Percentiles rank a stretch among this genome's conserved stretches.
phyloP scores from a whole-genome alignment of 2,797 vertebrate species.

The Scleropages formosus region DNA sequence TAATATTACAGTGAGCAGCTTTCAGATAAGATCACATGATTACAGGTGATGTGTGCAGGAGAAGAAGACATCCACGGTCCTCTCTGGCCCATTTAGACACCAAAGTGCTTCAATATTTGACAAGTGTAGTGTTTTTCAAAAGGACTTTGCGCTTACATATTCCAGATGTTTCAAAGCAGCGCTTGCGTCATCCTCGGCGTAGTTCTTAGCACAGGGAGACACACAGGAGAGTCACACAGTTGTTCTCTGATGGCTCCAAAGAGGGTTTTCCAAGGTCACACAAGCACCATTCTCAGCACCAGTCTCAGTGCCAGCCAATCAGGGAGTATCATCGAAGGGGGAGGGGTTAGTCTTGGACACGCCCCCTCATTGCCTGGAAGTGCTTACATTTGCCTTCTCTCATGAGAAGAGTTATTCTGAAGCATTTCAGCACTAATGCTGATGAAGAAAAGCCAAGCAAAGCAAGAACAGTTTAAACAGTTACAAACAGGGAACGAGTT shows the following conservation, averaged over 20 bases:
- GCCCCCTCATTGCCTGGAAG: slow-evolving; percentile 10
- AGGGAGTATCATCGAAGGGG: slow-evolving; percentile 30
- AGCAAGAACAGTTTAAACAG: not conserved
- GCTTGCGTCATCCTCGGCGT: slow-evolving; percentile 57
- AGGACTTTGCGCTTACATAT: slow-evolving; percentile 61
- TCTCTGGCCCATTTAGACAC: slow-evolving; percentile 15
- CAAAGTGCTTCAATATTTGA: slow-evolving; percentile 33
- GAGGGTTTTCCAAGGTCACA: not conserved
- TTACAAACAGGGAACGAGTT: too few species aligned
- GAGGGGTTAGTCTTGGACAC: slow-evolving; percentile 35
- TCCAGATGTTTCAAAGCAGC: slow-evolving; percentile 70
- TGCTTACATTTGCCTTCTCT: not conserved
- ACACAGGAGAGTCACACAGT: slow-evolving; percentile 61
- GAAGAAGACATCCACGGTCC: not conserved
- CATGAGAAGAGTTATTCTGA: slow-evolving; percentile 32
- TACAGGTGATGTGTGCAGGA: not conserved
- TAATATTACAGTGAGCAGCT: not conserved
- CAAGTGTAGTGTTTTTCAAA: not conserved
- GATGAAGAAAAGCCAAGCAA: slow-evolving; percentile 27
- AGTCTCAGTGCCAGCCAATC: slow-evolving; percentile 6
- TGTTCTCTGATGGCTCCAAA: slow-evolving; percentile 32
- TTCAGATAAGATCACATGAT: not conserved
- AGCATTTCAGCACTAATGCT: slow-evolving; percentile 31
- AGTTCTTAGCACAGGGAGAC: slow-evolving; percentile 61
- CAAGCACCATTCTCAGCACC: not conserved